phyloP scores from a whole-genome alignment of 2,888 invertebrate genomes.

The Sphaeridia pumilis region DNA sequence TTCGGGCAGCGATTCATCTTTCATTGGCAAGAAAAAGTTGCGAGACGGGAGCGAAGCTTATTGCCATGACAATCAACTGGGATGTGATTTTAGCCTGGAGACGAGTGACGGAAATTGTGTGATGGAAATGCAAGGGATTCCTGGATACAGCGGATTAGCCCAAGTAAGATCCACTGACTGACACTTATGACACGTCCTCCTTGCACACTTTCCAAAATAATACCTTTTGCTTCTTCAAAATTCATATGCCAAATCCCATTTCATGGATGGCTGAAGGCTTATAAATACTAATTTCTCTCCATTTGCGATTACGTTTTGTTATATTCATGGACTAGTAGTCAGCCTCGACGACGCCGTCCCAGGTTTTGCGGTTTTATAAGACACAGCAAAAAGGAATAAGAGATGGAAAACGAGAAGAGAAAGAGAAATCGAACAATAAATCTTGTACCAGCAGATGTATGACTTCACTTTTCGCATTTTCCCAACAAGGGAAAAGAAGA shows the following conservation, averaged over 20 bases:
- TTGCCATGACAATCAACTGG: slow-evolving; percentile 9
- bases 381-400: no score
- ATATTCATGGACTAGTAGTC: no score
- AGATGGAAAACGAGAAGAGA: no score
- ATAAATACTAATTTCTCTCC: slow-evolving; percentile 2
- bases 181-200: background rate
- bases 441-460: no score
- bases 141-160: slow-evolving; percentile 13
- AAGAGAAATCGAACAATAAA: no score
- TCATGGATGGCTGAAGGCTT: background rate
- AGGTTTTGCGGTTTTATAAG: no score
- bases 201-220: background rate
- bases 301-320: background rate
- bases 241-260: background rate
- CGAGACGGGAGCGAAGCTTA: slow-evolving; percentile 1
- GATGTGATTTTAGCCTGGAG: slow-evolving; percentile 5
- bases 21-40: slow-evolving; percentile 7
- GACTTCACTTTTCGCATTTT: no score
- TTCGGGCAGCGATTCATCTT: slow-evolving; percentile 1
- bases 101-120: slow-evolving; percentile 4
- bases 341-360: no score
- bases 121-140: slow-evolving; percentile 5
- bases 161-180: background rate
- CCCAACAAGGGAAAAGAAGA: no score
- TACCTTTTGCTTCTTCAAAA: background rate